phyloP scores from a whole-genome alignment of 2,888 invertebrate species.

The Endotricha flammealis region DNA sequence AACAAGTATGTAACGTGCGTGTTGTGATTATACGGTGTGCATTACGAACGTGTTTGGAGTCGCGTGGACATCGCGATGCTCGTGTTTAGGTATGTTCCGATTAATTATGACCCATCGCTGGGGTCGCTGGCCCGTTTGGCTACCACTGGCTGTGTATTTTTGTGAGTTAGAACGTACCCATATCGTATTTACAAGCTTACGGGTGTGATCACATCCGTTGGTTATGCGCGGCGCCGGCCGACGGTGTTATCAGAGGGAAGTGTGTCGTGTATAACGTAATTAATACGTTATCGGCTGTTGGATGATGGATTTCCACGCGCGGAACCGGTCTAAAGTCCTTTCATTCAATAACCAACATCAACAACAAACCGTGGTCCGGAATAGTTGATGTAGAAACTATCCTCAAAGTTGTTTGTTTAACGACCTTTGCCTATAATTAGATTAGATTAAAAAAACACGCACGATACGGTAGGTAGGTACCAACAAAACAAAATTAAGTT shows the following conservation, averaged over 20 bases:
- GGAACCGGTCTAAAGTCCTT: neutral
- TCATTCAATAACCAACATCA: neutral
- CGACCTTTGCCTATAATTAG: too few species aligned
- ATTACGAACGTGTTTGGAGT: conserved; percentile 58
- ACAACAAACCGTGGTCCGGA: too few species aligned
- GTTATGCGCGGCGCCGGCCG: conserved; percentile 54
- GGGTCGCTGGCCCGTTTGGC: conserved; percentile 66
- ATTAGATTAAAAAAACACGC: too few species aligned
- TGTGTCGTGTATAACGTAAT: conserved; percentile 72
- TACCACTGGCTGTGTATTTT: conserved; percentile 52
- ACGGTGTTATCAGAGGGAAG: conserved; percentile 61
- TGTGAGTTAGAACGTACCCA: conserved; percentile 27
- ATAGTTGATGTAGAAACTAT: too few species aligned
- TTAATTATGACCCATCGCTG: conserved; percentile 72
- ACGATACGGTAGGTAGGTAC: too few species aligned
- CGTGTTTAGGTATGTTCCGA: conserved; percentile 74
- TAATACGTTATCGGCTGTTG: conserved; percentile 62
- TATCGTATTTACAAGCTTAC: conserved; percentile 3
- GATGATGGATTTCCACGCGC: conserved; percentile 22
- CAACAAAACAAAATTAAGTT: too few species aligned
- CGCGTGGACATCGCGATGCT: conserved; percentile 68
- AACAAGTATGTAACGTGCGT: conserved; percentile 70
- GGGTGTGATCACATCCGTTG: conserved; percentile 42
- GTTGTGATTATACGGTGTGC: conserved; percentile 67
- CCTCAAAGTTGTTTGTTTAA: too few species aligned